A percentile compares a stretch with the other conserved stretches of the same genome.
Conservation (phyloP, 2,888 invertebrate species). For the Athalia rosae region DNA sequence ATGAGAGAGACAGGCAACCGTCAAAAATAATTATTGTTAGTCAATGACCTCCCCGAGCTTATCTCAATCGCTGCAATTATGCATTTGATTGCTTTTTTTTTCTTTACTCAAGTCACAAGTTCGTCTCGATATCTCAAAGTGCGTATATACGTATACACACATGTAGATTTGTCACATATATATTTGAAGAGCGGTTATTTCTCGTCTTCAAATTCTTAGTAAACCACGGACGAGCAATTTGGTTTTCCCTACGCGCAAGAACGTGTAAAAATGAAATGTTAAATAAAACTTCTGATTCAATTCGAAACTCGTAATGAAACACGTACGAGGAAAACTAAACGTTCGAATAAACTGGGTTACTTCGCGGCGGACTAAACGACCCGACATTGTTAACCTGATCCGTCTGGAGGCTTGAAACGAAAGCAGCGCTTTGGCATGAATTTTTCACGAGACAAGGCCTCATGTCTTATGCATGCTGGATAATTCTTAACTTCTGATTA, state of each 20-base stretch:
- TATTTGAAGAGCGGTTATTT: too few species aligned
- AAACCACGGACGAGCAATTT: neutral
- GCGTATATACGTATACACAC: neutral
- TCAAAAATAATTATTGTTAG: conserved; percentile 14
- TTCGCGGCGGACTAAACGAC: conserved; percentile 10
- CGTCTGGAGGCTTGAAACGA: conserved; percentile 12
- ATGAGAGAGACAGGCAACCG: neutral
- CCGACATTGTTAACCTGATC: conserved; percentile 2
- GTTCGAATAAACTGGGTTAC: conserved; percentile 21
- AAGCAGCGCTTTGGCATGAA: conserved; percentile 52
- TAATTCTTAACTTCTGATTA: conserved; percentile 66
- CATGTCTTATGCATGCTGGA: conserved; percentile 61
- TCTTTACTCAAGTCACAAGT: conserved; percentile 22
- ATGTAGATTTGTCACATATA: too few species aligned
- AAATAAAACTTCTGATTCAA: neutral
- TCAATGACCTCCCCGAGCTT: conserved; percentile 37
- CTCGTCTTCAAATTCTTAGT: too few species aligned
- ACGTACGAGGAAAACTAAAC: neutral
- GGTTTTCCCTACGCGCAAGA: too few species aligned
- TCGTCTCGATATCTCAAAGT: conserved; percentile 1
- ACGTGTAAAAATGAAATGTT: too few species aligned
- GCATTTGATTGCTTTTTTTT: conserved; percentile 18
- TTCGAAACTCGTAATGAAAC: neutral
- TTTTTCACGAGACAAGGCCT: conserved; percentile 56
- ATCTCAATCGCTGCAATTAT: conserved; percentile 36